These are phyloP conservation scores for Margaritifera margaritifera DNA, from an alignment of 2,888 invertebrate genomes.

Conservation along the genomic window DNA sequence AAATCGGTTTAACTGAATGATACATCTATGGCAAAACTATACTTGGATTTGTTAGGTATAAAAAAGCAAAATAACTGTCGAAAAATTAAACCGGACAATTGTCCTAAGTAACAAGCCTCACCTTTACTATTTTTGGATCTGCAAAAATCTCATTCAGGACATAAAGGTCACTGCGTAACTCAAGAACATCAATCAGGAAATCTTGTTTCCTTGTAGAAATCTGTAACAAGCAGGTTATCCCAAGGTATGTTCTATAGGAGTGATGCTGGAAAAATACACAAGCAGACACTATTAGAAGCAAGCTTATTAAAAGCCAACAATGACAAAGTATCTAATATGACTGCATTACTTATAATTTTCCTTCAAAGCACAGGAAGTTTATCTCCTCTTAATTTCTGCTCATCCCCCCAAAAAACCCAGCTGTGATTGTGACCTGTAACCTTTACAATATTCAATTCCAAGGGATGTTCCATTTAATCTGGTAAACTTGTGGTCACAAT, in stretches of 20 bases:
- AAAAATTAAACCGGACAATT: no score
- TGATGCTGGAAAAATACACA: conserved; percentile 80
- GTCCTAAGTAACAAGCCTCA: conserved; percentile 66
- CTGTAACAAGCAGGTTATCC: conserved; percentile 96
- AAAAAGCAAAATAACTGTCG: no score
- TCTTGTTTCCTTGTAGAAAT: conserved; percentile 87
- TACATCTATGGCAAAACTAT: no score
- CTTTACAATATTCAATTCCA: no score
- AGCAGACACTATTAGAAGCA: conserved; percentile 7
- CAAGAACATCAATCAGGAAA: conserved; percentile 91
- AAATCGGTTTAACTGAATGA: no score
- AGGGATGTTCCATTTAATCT: no score
- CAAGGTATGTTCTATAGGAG: conserved; percentile 91
- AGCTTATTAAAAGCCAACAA: neutral
- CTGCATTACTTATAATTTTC: neutral
- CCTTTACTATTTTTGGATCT: conserved; percentile 90
- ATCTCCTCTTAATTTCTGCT: no score
- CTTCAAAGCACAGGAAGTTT: neutral
- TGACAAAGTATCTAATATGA: neutral
- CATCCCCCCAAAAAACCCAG: no score
- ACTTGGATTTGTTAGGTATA: no score
- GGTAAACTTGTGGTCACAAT: no score
- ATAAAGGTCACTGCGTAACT: conserved; percentile 86
- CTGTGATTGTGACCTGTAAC: no score
- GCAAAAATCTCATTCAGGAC: conserved; percentile 91